phyloP scores from a whole-genome alignment of 2,797 vertebrate genomes.

The Coregonus ussuriensis region DNA sequence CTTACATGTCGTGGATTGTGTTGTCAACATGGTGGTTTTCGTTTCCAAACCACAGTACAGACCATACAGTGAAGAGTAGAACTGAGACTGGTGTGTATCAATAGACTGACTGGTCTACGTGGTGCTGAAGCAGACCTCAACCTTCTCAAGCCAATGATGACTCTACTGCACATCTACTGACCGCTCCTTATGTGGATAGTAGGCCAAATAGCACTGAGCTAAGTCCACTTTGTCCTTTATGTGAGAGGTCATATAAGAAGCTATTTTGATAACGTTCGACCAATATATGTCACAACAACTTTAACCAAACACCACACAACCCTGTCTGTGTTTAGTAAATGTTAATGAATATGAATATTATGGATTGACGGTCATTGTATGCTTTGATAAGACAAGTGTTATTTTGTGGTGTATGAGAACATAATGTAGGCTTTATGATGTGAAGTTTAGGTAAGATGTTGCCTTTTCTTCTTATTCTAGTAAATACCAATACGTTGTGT shows the following conservation, averaged over 20 bases:
- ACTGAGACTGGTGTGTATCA: conserved; percentile 61
- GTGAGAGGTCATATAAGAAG: conserved; percentile 59
- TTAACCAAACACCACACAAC: conserved; percentile 79
- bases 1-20: conserved; percentile 93
- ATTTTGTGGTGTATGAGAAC: conserved; percentile 73
- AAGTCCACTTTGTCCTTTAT: conserved; percentile 84
- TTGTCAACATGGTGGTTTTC: conserved; percentile 94
- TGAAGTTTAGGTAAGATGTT: conserved; percentile 70
- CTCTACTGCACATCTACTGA: conserved; percentile 75
- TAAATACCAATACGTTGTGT: conserved; percentile 87
- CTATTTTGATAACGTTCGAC: conserved; percentile 78
- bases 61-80: conserved; percentile 70
- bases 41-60: conserved; percentile 77
- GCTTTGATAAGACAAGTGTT: conserved; percentile 76
- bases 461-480: conserved; percentile 75
- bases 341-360: conserved; percentile 78
- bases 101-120: conserved; percentile 56
- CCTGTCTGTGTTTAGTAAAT: conserved; percentile 80
- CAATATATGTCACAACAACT: conserved; percentile 77
- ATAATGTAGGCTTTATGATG: conserved; percentile 76
- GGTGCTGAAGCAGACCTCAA: conserved; percentile 63
- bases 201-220: conserved; percentile 89
- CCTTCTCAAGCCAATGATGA: conserved; percentile 75
- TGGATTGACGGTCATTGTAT: conserved; percentile 74
- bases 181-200: conserved; percentile 75